Evolutionary conservation across 2,888 invertebrate species (phyloP), one percentile per base, ranked within the genome.

Genomic region (Eucera pruinosa): DNA sequence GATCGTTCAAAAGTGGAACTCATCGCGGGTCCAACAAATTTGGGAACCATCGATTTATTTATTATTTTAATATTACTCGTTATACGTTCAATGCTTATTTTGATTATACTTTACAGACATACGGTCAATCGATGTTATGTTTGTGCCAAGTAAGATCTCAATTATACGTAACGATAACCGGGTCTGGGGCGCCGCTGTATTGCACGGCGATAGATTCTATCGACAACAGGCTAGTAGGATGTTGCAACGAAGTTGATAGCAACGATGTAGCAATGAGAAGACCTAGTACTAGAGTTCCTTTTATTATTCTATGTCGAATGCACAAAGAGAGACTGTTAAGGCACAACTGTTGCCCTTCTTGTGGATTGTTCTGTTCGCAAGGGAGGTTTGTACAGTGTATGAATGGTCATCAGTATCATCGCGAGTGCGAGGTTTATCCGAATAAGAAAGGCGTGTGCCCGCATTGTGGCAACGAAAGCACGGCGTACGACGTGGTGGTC

Each of bases 271-370:
- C 95, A 52, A 93, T 97, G 89, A 90, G 95, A 43, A 93, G 97
- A 23, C 95, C 96, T 7, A 96, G 96, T 30, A 94, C 94, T 3
- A 93, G 96, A 52, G 95, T 97, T 61, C 97, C 97, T 11, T 98
- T 96, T 92, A 94, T 96, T 90, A 95, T 97, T 20, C 93, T 97
- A 27, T 98, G 98, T 91, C 94, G 95, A 58, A 94, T 95, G 86
- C 98, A 98, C 92, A 94, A 95, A 74, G 95, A 95, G 85, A 94
- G 97, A 73, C 93, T 98, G 74, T 93, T 94, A 15, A 93, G 94
- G 43, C 98, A 98, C 92, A 97, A 97, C 92, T 97, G 97, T 91
- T 98, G 98, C 90, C 96, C 98, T 0, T 95, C 96, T 0, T 98
- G 98, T 92, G 97, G 98, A 6, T 93, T 97, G 62, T 98, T 97